Base-by-base conservation (phyloP, 2,888 invertebrate genomes). In the Zygogramma bicolorata region DNA sequence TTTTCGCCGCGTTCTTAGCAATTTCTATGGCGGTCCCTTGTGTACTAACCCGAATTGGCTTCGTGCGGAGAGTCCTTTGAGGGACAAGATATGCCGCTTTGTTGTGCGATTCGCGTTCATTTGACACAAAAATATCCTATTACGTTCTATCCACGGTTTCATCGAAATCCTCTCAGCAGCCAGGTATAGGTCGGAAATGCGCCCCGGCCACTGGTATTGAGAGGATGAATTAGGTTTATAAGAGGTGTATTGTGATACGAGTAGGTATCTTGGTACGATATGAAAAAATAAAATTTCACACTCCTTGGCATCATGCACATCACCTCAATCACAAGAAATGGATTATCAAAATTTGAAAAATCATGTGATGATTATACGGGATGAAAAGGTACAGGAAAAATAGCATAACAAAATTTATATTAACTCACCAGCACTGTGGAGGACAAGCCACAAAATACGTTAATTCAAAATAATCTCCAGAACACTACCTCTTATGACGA, bases 91-190 rank as follows among this genome's bases (percentile, higher is more conserved):
- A 53, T 25, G 25, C 22, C 53, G 53, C n/a, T 75, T 75, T 75
- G 71, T 75, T 67, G 69, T 68, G 42, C 69, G 72, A 77, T 73
- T 72, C 68, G 68, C 68, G 68, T 68, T 72, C 60, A 72, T 70
- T 72, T 68, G 59, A 60, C 70, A 70, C 70, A 53, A 70, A 70
- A 73, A 70, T 73, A 73, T 73, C 73, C 70, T 38, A 73, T 73
- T 73, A 65, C 67, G 58, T 58, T 29, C 61, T 61, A 73, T 70
- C 73, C 73, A 53, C 40, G 62, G 70, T 40, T 57, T 70, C 60
- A 73, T 70, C 70, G 67, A 70, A 73, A 73, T 73, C 70, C 73
- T 63, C 65, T 73, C 76, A 70, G 34, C 20, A 53, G 53, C 2
- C n/a, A 53, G 53, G 53, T 22, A 53, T 53, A 27, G 3, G n/a